Conservation (phyloP, 1,140 invertebrate species). For the Drosophila rhopaloa region DNA sequence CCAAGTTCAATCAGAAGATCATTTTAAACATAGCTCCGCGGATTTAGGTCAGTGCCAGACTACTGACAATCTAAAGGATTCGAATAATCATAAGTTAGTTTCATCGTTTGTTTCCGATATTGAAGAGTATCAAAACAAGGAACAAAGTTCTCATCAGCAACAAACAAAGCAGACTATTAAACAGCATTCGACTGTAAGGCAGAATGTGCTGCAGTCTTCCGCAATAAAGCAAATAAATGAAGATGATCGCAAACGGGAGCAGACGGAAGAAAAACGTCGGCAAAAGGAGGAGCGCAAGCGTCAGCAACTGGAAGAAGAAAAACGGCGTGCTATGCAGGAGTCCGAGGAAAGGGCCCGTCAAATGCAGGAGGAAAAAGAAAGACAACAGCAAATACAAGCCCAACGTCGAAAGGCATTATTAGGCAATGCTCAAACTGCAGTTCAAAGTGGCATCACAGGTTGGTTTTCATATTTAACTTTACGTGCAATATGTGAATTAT, state of each 20-base stretch:
- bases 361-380: conserved; percentile 72
- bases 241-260: conserved; percentile 63
- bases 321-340: conserved; percentile 73
- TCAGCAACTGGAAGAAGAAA: conserved; percentile 86
- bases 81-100: conserved; percentile 14
- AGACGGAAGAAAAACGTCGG: conserved; percentile 56
- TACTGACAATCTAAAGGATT: conserved; percentile 40
- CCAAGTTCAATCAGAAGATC: conserved; percentile 53
- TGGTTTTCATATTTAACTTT: background rate
- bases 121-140: conserved; percentile 36
- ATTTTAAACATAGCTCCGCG: conserved; percentile 57
- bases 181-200: conserved; percentile 59
- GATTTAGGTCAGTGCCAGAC: conserved; percentile 19
- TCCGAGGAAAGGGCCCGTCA: conserved; percentile 73
- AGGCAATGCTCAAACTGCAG: conserved; percentile 34
- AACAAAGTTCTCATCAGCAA: conserved; percentile 6
- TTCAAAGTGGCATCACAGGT: background rate
- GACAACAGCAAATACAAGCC: conserved; percentile 76
- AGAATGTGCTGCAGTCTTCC: conserved; percentile 2
- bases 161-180: conserved; percentile 33
- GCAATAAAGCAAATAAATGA: conserved; percentile 39
- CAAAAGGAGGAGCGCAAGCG: conserved; percentile 85
- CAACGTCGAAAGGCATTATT: conserved; percentile 77
- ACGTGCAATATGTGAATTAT: background rate
- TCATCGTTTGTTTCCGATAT: conserved; percentile 10